phyloP scores from a whole-genome alignment of 2,113 vertebrate species.

The Ahaetulla prasina region DNA sequence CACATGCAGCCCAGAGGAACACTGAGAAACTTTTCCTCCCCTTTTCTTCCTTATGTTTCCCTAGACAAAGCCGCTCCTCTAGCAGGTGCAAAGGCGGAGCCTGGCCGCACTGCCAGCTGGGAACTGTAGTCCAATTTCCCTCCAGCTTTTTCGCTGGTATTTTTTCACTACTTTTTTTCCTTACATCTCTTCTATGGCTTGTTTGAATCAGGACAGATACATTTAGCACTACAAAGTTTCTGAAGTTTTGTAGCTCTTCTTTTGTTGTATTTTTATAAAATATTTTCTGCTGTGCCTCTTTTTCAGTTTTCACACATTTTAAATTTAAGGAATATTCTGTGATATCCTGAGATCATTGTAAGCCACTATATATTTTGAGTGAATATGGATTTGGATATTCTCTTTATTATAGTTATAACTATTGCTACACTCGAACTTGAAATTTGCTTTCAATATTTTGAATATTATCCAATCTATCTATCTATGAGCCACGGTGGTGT shows the following conservation, averaged over 20 bases:
- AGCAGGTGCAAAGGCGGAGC: slow-evolving; percentile 22
- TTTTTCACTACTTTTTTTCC: neutral
- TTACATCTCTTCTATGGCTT: neutral
- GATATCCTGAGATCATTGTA: neutral
- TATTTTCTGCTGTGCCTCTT: neutral
- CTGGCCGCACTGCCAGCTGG: neutral
- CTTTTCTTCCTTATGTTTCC: neutral
- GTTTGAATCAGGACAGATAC: neutral
- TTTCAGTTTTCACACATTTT: neutral
- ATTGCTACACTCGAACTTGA: neutral
- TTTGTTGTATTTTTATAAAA: neutral
- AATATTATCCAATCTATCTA: neutral
- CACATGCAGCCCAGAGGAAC: neutral
- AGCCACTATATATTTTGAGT: neutral
- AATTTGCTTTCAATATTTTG: neutral
- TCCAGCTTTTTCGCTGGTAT: neutral
- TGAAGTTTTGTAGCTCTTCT: neutral
- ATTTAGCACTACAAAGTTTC: neutral
- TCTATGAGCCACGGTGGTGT: no score
- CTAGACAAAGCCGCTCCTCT: slow-evolving; percentile 14
- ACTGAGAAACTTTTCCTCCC: neutral
- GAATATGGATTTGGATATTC: no score
- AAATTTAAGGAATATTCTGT: neutral
- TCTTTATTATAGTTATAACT: neutral
- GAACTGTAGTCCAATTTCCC: neutral